Conservation (phyloP, 2,888 invertebrate species). For the Abrostola tripartita region DNA sequence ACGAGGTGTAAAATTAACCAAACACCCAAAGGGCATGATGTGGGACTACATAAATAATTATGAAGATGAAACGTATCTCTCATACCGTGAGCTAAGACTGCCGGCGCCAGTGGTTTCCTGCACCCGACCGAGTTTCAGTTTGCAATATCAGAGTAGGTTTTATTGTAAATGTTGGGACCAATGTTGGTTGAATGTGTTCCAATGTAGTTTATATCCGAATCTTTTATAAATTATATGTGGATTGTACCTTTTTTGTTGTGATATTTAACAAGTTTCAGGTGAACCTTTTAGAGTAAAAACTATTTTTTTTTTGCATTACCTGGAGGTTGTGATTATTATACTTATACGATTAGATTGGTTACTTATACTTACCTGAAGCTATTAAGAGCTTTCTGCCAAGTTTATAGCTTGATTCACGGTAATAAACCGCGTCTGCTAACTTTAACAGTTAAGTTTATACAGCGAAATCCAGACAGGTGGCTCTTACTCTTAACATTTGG, state of each 20-base stretch:
- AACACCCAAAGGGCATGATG: slow-evolving; percentile 42
- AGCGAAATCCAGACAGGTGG: background rate
- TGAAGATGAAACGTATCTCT: slow-evolving; percentile 45
- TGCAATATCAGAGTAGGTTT: slow-evolving; percentile 41
- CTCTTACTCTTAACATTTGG: background rate
- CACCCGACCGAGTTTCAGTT: slow-evolving; percentile 53
- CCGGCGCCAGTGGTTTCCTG: slow-evolving; percentile 62
- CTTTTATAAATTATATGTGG: background rate
- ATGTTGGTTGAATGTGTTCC: background rate
- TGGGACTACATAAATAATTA: slow-evolving; percentile 29
- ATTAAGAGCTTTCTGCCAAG: too few relatives aligned
- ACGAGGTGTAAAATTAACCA: slow-evolving; percentile 18
- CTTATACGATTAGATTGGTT: too few relatives aligned
- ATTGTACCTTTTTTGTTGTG: background rate
- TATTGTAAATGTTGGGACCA: slow-evolving; percentile 28
- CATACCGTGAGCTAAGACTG: slow-evolving; percentile 41
- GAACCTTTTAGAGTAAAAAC: background rate
- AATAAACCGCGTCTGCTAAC: too few relatives aligned
- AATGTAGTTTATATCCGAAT: background rate
- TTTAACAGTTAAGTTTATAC: too few relatives aligned
- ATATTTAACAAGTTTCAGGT: background rate
- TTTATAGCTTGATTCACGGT: too few relatives aligned
- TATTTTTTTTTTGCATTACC: too few relatives aligned
- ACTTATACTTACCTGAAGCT: too few relatives aligned
- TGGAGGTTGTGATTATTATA: too few relatives aligned